Evolutionary conservation across 2,797 vertebrate genomes (phyloP).

Genomic region (Miichthys miiuy): DNA sequence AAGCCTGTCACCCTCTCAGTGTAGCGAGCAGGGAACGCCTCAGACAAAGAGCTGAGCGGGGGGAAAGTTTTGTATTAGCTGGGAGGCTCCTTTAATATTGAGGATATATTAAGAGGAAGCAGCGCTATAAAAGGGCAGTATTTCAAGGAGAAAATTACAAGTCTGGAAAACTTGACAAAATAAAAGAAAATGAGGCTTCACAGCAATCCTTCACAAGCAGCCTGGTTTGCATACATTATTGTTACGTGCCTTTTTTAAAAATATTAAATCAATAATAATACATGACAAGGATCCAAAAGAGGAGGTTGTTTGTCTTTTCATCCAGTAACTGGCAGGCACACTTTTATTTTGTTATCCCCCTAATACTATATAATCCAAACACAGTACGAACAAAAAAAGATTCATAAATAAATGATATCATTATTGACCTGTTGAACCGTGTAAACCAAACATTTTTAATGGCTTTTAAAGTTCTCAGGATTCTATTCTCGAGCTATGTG

Average conservation of each 20-base stretch:
- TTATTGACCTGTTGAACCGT: not conserved
- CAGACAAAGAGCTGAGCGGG: slow-evolving; percentile 86
- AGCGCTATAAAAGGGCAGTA: slow-evolving; percentile 28
- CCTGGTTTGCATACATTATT: not conserved
- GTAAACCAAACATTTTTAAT: slow-evolving; percentile 10
- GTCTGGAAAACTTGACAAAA: slow-evolving; percentile 11
- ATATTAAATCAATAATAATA: not conserved
- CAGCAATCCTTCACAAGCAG: not conserved
- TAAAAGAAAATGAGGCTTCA: slow-evolving; percentile 3
- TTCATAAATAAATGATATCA: slow-evolving; percentile 5
- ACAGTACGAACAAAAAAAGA: not conserved
- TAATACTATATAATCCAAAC: not conserved
- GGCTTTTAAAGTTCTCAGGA: not conserved
- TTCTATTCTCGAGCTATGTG: not conserved
- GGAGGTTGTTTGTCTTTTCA: not conserved
- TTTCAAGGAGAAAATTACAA: slow-evolving; percentile 39
- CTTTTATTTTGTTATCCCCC: not conserved
- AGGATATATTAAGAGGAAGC: slow-evolving; percentile 46
- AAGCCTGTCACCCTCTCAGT: slow-evolving; percentile 89
- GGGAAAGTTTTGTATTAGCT: slow-evolving; percentile 51
- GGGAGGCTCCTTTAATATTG: slow-evolving; percentile 57
- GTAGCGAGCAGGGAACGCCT: slow-evolving; percentile 87
- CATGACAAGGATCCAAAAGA: not conserved
- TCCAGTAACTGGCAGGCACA: not conserved
- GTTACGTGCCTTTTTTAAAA: not conserved